Percentiles rank a stretch among this genome's conserved stretches.
Conservation (phyloP, 2,113 vertebrate genomes). For the Amia ocellicauda region DNA sequence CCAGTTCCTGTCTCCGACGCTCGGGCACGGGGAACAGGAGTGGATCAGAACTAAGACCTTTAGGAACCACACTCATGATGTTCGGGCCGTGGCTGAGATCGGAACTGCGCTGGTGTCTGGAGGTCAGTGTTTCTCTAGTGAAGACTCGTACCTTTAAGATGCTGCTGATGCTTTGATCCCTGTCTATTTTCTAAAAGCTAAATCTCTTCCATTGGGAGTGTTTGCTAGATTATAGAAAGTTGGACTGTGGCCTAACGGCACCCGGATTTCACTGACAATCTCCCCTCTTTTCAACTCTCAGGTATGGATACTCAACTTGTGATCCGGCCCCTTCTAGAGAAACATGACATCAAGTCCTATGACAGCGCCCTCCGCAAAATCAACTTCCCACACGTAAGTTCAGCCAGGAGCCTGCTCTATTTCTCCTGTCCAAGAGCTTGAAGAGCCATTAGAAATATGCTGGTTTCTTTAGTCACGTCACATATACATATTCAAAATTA, state of each 20-base stretch:
- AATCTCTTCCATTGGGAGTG: background rate
- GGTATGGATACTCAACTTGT: constrained; percentile 88
- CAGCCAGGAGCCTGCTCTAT: background rate
- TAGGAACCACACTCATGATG: constrained; percentile 86
- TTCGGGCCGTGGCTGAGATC: constrained; percentile 78
- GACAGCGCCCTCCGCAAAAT: constrained; percentile 75
- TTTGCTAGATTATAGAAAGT: background rate
- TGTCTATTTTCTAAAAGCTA: background rate
- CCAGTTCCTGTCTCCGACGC: constrained; percentile 71
- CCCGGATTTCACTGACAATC: background rate
- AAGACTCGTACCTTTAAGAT: too few relatives aligned
- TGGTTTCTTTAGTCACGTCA: too few relatives aligned
- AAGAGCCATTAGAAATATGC: too few relatives aligned
- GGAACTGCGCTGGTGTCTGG: constrained; percentile 79
- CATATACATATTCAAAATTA: too few relatives aligned
- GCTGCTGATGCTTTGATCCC: background rate
- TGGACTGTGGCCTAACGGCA: background rate
- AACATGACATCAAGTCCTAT: constrained; percentile 69
- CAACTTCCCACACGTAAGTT: constrained; percentile 85
- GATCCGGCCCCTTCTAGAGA: constrained; percentile 87
- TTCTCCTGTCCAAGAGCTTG: background rate
- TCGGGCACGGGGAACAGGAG: constrained; percentile 61
- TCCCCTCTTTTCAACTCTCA: constrained; percentile 34
- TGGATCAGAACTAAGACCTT: constrained; percentile 89
- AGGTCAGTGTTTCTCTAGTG: constrained; percentile 66